phyloP scores from a whole-genome alignment of 2,113 vertebrate genomes.

The Gymnogyps californianus region DNA sequence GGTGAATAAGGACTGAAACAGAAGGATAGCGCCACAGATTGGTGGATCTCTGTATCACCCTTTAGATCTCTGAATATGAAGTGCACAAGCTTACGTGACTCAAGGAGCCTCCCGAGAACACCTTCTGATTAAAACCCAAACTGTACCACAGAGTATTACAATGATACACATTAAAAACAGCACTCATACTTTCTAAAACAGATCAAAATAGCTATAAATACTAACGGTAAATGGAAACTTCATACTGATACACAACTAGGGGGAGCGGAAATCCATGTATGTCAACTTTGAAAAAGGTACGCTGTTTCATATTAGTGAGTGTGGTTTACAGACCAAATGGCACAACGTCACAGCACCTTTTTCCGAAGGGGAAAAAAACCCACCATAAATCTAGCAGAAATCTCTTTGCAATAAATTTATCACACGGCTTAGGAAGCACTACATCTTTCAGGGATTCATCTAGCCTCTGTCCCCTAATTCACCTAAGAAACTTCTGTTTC shows the following conservation, averaged over 20 bases:
- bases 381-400: neutral
- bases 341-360: neutral
- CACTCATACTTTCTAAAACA: neutral
- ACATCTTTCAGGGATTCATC: neutral
- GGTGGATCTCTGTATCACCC: slow-evolving; percentile 5
- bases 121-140: neutral
- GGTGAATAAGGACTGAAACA: neutral
- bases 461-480: neutral
- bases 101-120: neutral
- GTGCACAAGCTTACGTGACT: neutral
- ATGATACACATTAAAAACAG: neutral
- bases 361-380: neutral
- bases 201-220: neutral
- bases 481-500: neutral
- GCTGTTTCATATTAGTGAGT: neutral
- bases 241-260: neutral
- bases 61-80: neutral
- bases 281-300: neutral
- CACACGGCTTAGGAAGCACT: neutral
- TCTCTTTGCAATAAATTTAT: neutral
- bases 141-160: neutral
- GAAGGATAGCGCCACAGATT: slow-evolving; percentile 35
- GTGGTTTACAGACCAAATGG: neutral
- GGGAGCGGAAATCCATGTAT: neutral
- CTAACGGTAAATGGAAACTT: neutral